Base-by-base conservation (phyloP, 1,140 invertebrate genomes). In the Ostrea edulis region DNA sequence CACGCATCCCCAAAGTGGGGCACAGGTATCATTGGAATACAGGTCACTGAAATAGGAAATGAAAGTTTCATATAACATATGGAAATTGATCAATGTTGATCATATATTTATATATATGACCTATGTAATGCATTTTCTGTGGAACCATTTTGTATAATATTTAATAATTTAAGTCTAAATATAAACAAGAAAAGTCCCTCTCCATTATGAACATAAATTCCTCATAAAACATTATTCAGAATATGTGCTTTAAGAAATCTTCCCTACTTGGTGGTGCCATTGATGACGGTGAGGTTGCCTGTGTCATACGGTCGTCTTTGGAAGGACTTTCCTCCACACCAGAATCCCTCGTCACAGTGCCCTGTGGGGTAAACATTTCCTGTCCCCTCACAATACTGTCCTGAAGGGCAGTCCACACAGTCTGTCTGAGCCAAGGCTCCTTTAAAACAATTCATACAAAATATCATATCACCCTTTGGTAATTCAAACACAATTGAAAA, bases 1-100 rank as follows among this genome's bases (percentile, higher is more conserved):
- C 11, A 93, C 92, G 89, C 94, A 94, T 89, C 94, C 94, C 94
- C 94, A 94, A 81, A 88, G 87, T 0, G 94, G 94, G 2, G 93
- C 91, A 88, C 94, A 94, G 0, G 94, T 94, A 89, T 93, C 91
- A 88, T 94, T 94, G 44, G 92, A 92, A 68, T 91, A 92, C 44
- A 94, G 89, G 52, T 88, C 92, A 89, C 93, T 94, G 88, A 22
- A 83, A 83, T n/a, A 20, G 20, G 1, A 52, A 14, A 83, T 20
- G 1, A 44, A 44, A 44, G 35, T 44, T 44, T 44, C 5, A 44
- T 44, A 44, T 44, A 5, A 44, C 1, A 44, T 44, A 44, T 44
- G 35, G 5, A 44, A 44, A 44, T 44, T 2, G 35, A 44, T 44
- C 35, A 2, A n/a, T 44, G 35, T 44, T 44, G 35, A 44, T 44